Conservation (phyloP, 2,888 invertebrate species). For the Macaria liturata region DNA sequence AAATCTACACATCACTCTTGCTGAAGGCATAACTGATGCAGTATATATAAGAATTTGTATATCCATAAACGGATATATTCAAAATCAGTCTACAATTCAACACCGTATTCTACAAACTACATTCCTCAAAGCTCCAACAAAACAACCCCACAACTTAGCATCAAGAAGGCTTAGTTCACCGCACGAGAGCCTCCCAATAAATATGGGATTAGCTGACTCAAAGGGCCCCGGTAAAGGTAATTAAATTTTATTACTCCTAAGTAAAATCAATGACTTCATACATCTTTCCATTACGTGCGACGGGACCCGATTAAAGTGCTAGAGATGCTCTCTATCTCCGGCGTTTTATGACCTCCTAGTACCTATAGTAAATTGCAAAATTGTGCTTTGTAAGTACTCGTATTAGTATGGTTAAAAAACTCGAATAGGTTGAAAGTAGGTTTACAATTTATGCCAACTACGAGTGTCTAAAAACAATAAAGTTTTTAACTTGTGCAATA, state of each 20-base stretch:
- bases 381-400: too few relatives aligned
- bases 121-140: conserved; percentile 23
- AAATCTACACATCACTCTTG: too few relatives aligned
- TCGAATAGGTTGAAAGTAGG: too few relatives aligned
- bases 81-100: too few relatives aligned
- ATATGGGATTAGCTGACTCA: conserved; percentile 64
- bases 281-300: conserved; percentile 36
- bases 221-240: conserved; percentile 44
- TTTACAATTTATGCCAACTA: too few relatives aligned
- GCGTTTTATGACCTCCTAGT: neutral
- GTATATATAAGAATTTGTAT: too few relatives aligned
- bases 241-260: conserved; percentile 66
- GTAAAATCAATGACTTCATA: conserved; percentile 62
- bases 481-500: too few relatives aligned
- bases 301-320: conserved; percentile 16
- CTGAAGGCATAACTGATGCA: too few relatives aligned
- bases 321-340: conserved; percentile 3
- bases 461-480: too few relatives aligned
- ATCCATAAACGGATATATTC: too few relatives aligned
- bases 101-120: too few relatives aligned
- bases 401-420: too few relatives aligned
- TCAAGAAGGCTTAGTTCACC: conserved; percentile 43
- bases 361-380: neutral
- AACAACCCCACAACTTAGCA: conserved; percentile 48
- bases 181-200: conserved; percentile 51